A percentile compares a stretch with the other conserved stretches of the same genome.
phyloP scores from a whole-genome alignment of 2,797 vertebrate species.

The Philypnodon macrostomus region DNA sequence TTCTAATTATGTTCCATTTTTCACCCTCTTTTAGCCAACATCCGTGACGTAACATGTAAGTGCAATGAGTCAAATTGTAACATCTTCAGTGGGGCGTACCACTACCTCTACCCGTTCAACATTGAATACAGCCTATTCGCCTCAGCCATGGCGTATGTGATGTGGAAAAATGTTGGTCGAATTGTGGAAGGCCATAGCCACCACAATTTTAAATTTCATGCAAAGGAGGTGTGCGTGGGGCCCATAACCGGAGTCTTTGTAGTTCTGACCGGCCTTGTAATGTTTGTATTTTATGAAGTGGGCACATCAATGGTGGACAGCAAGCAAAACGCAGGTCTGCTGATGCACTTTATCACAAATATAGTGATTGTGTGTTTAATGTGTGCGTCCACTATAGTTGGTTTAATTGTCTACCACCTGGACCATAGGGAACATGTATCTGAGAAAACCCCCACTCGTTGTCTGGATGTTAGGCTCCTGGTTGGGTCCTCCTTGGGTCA shows the following conservation, averaged over 20 bases:
- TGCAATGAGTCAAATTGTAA: constrained; percentile 79
- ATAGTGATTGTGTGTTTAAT: constrained; percentile 84
- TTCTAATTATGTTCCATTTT: no score
- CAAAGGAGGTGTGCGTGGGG: constrained; percentile 77
- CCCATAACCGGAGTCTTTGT: constrained; percentile 67
- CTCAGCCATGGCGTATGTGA: constrained; percentile 90
- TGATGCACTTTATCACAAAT: constrained; percentile 86
- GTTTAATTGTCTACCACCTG: constrained; percentile 80
- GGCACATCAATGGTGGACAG: constrained; percentile 69
- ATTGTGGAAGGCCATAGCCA: constrained; percentile 69
- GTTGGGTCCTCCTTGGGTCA: constrained; percentile 90
- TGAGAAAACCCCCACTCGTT: constrained; percentile 90
- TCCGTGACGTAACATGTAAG: constrained; percentile 56
- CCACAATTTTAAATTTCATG: constrained; percentile 70
- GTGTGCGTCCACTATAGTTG: constrained; percentile 77
- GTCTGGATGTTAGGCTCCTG: constrained; percentile 87
- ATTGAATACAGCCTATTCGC: constrained; percentile 97
- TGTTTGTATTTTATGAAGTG: constrained; percentile 88
- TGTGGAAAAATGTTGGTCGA: constrained; percentile 96
- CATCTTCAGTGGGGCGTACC: constrained; percentile 85
- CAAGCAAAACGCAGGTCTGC: constrained; percentile 63
- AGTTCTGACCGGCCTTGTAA: constrained; percentile 81
- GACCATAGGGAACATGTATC: constrained; percentile 85
- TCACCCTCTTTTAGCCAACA: constrained; percentile 60
- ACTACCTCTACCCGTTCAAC: constrained; percentile 94